A percentile compares a stretch with the other conserved stretches of the same genome.
Conservation (phyloP, 2,113 vertebrate genomes). For the Baryphthengus martii region DNA sequence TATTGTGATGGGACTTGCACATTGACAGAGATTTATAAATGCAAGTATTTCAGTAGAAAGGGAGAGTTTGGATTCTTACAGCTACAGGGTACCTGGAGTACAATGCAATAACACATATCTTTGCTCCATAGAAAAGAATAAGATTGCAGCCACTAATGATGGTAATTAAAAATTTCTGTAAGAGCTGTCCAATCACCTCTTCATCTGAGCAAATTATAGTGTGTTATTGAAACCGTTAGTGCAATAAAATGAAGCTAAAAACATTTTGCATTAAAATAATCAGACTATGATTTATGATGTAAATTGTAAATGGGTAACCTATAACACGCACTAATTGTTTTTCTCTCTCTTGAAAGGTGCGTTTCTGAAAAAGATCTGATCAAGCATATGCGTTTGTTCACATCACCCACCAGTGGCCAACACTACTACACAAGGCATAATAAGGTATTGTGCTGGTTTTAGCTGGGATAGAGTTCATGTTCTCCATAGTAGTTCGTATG, state of each 20-base stretch:
- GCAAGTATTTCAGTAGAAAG: neutral
- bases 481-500: neutral
- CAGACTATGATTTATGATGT: slow-evolving; percentile 41
- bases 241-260: slow-evolving; percentile 44
- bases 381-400: slow-evolving; percentile 1
- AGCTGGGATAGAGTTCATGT: neutral
- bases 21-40: neutral
- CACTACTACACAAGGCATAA: neutral
- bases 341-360: neutral
- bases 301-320: slow-evolving; percentile 48
- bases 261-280: slow-evolving; percentile 44
- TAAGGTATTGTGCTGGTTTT: neutral
- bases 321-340: slow-evolving; percentile 26
- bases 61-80: neutral
- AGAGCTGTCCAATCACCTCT: slow-evolving; percentile 61
- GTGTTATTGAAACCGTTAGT: slow-evolving; percentile 37
- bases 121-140: neutral
- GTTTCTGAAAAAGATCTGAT: slow-evolving; percentile 23
- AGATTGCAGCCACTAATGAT: slow-evolving; percentile 48
- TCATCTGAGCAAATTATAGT: slow-evolving; percentile 54
- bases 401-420: neutral
- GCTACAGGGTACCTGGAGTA: neutral
- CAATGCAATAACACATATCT: neutral
- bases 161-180: slow-evolving; percentile 64
- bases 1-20: neutral